Conservation (phyloP, 1,140 invertebrate genomes). For the Aplysia californica region DNA sequence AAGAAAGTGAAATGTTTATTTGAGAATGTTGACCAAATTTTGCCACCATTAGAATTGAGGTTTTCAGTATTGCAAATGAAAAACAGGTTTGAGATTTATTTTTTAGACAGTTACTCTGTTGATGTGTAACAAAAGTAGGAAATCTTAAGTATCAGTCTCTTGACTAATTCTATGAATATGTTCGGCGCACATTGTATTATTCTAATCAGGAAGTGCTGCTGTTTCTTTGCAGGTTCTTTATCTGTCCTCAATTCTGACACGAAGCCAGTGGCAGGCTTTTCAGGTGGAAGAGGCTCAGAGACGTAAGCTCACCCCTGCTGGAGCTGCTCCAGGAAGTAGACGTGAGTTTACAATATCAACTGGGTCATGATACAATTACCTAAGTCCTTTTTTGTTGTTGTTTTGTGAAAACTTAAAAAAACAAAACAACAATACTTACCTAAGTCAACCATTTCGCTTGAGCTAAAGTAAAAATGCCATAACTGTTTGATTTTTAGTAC, state of each 20-base stretch:
- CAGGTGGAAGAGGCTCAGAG: conserved; percentile 25
- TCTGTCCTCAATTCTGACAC: conserved; percentile 21
- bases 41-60: no score
- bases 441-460: no score
- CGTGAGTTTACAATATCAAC: conserved; percentile 10
- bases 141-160: no score
- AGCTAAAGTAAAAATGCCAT: no score
- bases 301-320: conserved; percentile 7
- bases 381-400: neutral
- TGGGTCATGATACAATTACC: neutral
- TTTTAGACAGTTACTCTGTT: neutral
- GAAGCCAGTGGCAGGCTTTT: conserved; percentile 23
- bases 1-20: no score
- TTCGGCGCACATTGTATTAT: neutral
- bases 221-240: conserved; percentile 14
- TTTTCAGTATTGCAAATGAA: no score
- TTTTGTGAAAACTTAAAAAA: neutral
- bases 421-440: neutral
- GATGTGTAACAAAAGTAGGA: no score
- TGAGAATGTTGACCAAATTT: no score
- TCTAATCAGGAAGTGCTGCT: neutral
- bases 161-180: neutral
- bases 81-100: neutral
- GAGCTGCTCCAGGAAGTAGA: conserved; percentile 3
- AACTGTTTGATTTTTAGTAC: no score